Evolutionary conservation across 2,113 vertebrate genomes (phyloP), one percentile per base, ranked within the genome.

Genomic region (Excalfactoria chinensis): DNA sequence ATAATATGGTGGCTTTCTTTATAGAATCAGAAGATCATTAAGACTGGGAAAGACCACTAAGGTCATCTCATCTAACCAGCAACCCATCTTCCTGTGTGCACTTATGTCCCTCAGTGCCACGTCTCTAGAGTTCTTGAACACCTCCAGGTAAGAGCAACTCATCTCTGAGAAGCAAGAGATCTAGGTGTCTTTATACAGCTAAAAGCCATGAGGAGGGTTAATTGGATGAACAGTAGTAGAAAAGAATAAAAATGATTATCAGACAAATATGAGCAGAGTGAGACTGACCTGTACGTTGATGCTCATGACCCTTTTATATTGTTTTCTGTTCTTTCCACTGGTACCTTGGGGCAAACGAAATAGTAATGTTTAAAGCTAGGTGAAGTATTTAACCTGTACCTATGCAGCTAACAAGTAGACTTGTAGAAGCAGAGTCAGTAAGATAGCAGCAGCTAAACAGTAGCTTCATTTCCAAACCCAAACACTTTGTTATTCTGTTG

Each of bases 1-100:
- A 26, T 6, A 18, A 62, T 0, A 0, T 9, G 30, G 7, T 25
- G 10, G 6, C 0, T 2, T 11, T 35, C 43, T 66, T 35, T 4
- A 49, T 53, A 49, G 48, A 49, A 49, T 25, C 7, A 25, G 23
- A 48, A 21, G 15, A 22, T 48, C 21, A 48, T 48, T 49, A 49
- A 49, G 48, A 22, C 48, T 23, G 22, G 48, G 22, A 49, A 49
- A 49, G 48, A 49, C 48, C 21, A 13, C 48, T 49, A 25, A 49
- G 48, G 11, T 18, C 12, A 49, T 23, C 19, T 23, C 23, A 49
- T 49, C 48, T 49, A 49, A 49, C 48, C 48, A 49, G 22, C 5
- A 53, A 28, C 14, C 14, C 25, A 16, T 53, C 15, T 53, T 28
- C 26, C 51, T 7, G 25, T 53, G 13, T 26, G 14, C 49, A 28